These are phyloP conservation scores for Eustalomyia histrio DNA, from an alignment of 2,888 invertebrate genomes.

Conservation along the genomic window DNA sequence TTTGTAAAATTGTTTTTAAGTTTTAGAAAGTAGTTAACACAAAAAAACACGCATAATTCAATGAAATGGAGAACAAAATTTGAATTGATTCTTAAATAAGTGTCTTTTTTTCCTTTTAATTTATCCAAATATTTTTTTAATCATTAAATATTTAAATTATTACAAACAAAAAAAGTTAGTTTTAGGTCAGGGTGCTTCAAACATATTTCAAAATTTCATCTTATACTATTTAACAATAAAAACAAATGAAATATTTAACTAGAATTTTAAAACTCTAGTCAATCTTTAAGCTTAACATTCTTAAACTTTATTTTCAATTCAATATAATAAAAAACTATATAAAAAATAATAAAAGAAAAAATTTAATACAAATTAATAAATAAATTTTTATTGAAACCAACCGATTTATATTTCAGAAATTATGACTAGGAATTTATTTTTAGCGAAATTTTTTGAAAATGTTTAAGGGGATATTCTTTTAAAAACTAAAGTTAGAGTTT, in stretches of 20 bases:
- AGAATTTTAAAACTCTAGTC: constrained; percentile 65
- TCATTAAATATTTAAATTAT: constrained; percentile 13
- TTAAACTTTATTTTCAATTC: constrained; percentile 43
- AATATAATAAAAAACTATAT: constrained; percentile 23
- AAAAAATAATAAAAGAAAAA: constrained; percentile 19
- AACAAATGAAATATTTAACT: constrained; percentile 33
- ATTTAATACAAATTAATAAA: constrained; percentile 22
- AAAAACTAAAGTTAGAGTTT: too few species aligned
- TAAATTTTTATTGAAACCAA: too few species aligned
- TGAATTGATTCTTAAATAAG: not conserved
- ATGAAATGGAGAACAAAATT: constrained; percentile 3
- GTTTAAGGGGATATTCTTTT: too few species aligned
- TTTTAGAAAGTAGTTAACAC: constrained; percentile 27
- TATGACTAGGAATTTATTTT: too few species aligned
- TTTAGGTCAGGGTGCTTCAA: constrained; percentile 65
- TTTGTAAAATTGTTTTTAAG: constrained; percentile 35
- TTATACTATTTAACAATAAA: constrained; percentile 44
- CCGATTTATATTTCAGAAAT: too few species aligned
- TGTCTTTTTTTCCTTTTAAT: not conserved
- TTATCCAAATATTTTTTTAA: constrained; percentile 20
- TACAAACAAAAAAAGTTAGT: constrained; percentile 42
- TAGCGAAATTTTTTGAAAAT: too few species aligned
- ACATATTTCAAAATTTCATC: constrained; percentile 60
- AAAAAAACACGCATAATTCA: constrained; percentile 60
- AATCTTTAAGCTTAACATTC: constrained; percentile 62